These are phyloP conservation scores for Boloria selene DNA, from an alignment of 2,888 invertebrate genomes.

Conservation along the genomic window DNA sequence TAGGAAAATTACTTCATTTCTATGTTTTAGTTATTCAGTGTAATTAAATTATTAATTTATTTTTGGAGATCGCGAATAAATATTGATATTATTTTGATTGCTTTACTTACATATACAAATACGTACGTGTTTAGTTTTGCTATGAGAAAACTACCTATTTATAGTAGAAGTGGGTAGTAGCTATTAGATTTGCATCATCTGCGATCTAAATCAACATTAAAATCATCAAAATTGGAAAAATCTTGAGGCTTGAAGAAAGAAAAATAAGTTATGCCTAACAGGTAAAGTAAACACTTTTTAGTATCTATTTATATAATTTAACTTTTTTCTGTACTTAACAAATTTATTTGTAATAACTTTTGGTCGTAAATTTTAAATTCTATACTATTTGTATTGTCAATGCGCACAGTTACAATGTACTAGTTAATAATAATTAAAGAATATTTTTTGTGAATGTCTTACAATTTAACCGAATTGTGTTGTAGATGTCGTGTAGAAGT, in stretches of 20 bases:
- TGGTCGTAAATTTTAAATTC: slow-evolving; percentile 54
- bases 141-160: too few species aligned
- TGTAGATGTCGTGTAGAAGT: slow-evolving; percentile 36
- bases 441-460: slow-evolving; percentile 50
- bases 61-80: neutral
- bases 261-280: too few species aligned
- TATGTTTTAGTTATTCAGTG: neutral
- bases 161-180: too few species aligned
- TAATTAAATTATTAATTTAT: too few species aligned
- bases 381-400: slow-evolving; percentile 68
- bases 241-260: too few species aligned
- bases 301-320: neutral
- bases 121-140: too few species aligned
- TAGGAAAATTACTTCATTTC: neutral
- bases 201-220: too few species aligned
- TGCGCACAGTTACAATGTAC: slow-evolving; percentile 70
- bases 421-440: slow-evolving; percentile 39
- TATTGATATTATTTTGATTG: neutral
- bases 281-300: slow-evolving; percentile 25
- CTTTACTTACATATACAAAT: too few species aligned
- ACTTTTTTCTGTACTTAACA: slow-evolving; percentile 3
- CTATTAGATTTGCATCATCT: too few species aligned
- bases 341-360: slow-evolving; percentile 45
- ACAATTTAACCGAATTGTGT: slow-evolving; percentile 43
- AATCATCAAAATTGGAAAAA: too few species aligned